phyloP scores from a whole-genome alignment of 2,797 vertebrate genomes.

The Podarcis lilfordi region DNA sequence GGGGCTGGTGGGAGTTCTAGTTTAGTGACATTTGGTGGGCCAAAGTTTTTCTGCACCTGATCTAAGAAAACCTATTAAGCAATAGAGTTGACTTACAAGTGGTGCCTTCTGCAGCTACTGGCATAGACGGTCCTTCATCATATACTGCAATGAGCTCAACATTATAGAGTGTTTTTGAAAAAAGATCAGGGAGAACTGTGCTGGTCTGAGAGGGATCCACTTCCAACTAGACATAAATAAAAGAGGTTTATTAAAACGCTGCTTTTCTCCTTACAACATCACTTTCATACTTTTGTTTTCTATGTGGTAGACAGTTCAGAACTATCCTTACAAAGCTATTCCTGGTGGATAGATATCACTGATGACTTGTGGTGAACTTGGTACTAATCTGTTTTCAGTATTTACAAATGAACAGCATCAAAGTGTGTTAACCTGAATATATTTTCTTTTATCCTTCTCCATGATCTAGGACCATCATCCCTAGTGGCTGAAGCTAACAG shows the following conservation, averaged over 20 bases:
- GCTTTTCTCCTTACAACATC: neutral
- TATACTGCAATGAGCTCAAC: conserved; percentile 87
- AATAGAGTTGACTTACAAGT: conserved; percentile 82
- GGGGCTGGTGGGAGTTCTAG: no score
- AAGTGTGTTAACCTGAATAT: neutral
- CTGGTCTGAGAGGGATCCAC: conserved; percentile 83
- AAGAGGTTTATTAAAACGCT: neutral
- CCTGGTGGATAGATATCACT: neutral
- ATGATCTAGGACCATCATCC: no score
- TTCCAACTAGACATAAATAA: conserved; percentile 80
- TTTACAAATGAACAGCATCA: neutral
- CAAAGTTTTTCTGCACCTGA: no score
- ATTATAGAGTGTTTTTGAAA: conserved; percentile 89
- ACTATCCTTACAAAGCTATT: neutral
- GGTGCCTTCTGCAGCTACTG: conserved; percentile 79
- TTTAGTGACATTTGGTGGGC: no score
- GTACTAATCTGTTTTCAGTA: neutral
- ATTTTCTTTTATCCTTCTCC: neutral
- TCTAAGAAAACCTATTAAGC: neutral
- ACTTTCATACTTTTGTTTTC: neutral
- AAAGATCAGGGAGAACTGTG: conserved; percentile 79
- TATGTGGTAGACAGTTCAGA: neutral
- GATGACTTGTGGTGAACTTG: neutral
- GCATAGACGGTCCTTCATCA: conserved; percentile 81
- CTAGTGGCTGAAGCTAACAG: no score